A percentile compares a stretch with the other conserved stretches of the same genome.
Evolutionary conservation across 1,140 invertebrate genomes (phyloP).

Genomic region (Episyrphus balteatus): DNA sequence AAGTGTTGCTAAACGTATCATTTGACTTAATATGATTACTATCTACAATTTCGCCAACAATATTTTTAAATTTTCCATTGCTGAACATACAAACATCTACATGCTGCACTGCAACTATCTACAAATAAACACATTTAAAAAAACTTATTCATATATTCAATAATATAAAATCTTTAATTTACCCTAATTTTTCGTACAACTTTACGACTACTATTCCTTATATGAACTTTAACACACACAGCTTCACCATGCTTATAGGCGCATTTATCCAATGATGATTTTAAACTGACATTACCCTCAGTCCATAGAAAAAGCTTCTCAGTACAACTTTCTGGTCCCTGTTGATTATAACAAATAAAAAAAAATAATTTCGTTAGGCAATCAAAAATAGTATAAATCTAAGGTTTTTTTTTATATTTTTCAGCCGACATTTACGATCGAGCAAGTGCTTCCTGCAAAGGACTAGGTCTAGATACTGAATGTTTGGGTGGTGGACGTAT

Average conservation of each 20-base stretch:
- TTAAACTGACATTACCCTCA: slow-evolving; percentile 56
- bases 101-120: slow-evolving; percentile 82
- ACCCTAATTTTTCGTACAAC: slow-evolving; percentile 81
- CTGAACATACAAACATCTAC: slow-evolving; percentile 97
- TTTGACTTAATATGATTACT: slow-evolving; percentile 50
- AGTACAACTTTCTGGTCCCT: slow-evolving; percentile 11
- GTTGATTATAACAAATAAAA: neutral
- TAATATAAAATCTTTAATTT: slow-evolving; percentile 29
- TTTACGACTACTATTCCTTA: slow-evolving; percentile 86
- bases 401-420: slow-evolving; percentile 7
- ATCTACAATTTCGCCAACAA: slow-evolving; percentile 75
- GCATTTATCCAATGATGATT: slow-evolving; percentile 81
- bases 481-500: slow-evolving; percentile 72
- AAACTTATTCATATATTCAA: too few species aligned
- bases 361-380: too few species aligned
- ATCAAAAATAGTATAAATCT: too few species aligned
- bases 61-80: slow-evolving; percentile 94
- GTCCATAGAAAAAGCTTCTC: slow-evolving; percentile 48
- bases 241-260: slow-evolving; percentile 83
- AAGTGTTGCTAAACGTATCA: slow-evolving; percentile 18
- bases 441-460: slow-evolving; percentile 22
- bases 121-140: slow-evolving; percentile 10
- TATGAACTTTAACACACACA: slow-evolving; percentile 68
- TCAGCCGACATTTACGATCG: slow-evolving; percentile 56
- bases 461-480: slow-evolving; percentile 45